phyloP scores from a whole-genome alignment of 2,888 invertebrate genomes.

The Thelaira solivaga region DNA sequence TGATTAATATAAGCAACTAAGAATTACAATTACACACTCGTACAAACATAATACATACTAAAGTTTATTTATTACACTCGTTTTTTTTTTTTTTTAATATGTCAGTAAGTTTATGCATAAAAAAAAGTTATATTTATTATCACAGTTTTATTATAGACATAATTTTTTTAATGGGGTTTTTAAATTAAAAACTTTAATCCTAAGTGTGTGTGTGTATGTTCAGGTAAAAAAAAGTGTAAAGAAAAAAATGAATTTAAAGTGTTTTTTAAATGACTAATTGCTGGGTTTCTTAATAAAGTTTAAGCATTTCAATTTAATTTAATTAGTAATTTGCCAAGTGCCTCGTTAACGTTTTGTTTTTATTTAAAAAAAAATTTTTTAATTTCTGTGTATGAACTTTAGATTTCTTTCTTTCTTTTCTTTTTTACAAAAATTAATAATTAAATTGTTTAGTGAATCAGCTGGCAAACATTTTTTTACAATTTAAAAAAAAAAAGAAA shows the following conservation, averaged over 20 bases:
- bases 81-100: too few species aligned
- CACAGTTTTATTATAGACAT: constrained; percentile 44
- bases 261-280: constrained; percentile 30
- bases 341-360: constrained; percentile 2
- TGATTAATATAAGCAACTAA: constrained; percentile 53
- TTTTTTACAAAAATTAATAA: constrained; percentile 10
- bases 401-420: too few species aligned
- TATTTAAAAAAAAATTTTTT: too few species aligned
- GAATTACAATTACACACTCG: constrained; percentile 17
- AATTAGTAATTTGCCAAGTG: constrained; percentile 16
- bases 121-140: constrained; percentile 54
- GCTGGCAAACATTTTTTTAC: background rate
- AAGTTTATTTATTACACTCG: constrained; percentile 18
- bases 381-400: constrained; percentile 37
- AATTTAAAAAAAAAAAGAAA: constrained; percentile 1
- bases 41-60: constrained; percentile 26
- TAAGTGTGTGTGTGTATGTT: constrained; percentile 21
- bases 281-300: background rate
- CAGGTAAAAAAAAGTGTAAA: background rate
- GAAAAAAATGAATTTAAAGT: constrained; percentile 18
- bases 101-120: constrained; percentile 12
- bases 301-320: background rate
- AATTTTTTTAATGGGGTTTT: constrained; percentile 49
- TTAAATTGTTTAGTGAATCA: constrained; percentile 36
- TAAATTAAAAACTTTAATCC: constrained; percentile 31